phyloP scores from a whole-genome alignment of 2,888 invertebrate species.

The Punctoribates punctum region DNA sequence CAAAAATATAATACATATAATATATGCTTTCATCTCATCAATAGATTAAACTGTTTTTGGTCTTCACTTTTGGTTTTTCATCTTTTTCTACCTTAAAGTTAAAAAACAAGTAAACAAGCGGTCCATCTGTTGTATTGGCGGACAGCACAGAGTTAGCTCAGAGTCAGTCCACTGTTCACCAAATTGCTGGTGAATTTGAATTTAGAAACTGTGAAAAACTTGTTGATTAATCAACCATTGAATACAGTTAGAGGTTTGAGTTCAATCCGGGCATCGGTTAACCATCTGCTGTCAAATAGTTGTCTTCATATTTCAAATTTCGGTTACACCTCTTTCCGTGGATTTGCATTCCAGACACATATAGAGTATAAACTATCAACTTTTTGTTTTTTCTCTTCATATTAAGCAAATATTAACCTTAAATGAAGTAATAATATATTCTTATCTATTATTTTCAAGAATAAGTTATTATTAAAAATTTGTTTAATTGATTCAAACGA shows the following conservation, averaged over 20 bases:
- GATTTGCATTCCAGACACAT: not conserved
- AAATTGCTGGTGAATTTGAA: constrained; percentile 20
- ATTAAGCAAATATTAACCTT: no score
- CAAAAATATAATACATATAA: not conserved
- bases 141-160: no score
- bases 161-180: not conserved
- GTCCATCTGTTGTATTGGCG: constrained; percentile 20
- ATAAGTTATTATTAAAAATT: no score
- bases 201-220: constrained; percentile 16
- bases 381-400: no score
- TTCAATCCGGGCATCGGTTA: not conserved
- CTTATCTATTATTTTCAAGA: no score
- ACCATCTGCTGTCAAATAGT: constrained; percentile 25
- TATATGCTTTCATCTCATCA: not conserved
- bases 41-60: not conserved
- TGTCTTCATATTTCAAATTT: constrained; percentile 7
- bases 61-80: not conserved
- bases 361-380: no score
- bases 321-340: not conserved
- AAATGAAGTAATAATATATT: no score
- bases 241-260: not conserved
- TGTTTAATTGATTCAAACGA: no score
- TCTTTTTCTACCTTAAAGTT: constrained; percentile 9
- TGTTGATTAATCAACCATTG: constrained; percentile 32
- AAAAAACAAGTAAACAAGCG: constrained; percentile 29